Base-by-base conservation (phyloP, 2,888 invertebrate genomes). In the Siphlonurus alternatus region DNA sequence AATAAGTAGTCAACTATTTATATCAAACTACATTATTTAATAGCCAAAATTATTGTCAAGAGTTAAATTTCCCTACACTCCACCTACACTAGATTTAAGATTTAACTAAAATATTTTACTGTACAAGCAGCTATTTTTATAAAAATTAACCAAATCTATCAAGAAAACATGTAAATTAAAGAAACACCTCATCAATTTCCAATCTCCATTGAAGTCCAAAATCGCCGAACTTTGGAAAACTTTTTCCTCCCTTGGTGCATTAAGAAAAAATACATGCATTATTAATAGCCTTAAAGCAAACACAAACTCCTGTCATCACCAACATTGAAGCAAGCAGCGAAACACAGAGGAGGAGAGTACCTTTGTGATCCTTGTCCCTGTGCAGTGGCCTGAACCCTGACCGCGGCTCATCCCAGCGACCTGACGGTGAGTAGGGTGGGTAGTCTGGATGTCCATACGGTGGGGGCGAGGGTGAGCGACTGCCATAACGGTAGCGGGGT, bases 161-260 rank as follows among this genome's bases (percentile, higher is more conserved):
- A n/a, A n/a, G 38, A 56, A 56, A 56, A 20, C 7, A 56, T 20
- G 20, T n/a, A 7, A n/a, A 56, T 5, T 22, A 56, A 56, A n/a
- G 5, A 7, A 20, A 5, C 7, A 20, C 20, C 20, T 56, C 20
- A 56, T 56, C 19, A 22, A 5, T 56, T 56, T 64, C 59, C 61
- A 62, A 61, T 64, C 62, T 67, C 68, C 64, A 63, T 61, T 61
- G 68, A 65, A 53, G 66, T 66, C 70, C 70, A 70, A 66, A 70
- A 70, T 19, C 66, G 65, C 24, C 68, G 70, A 56, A 69, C 64
- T 66, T 69, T 69, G 60, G 67, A 67, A 64, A 69, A 70, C 61
- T 67, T 68, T 61, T 66, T 68, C 63, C 66, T 59, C 61, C 63
- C 68, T 66, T 64, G 61, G n/a, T 66, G 66, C 66, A 65, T 64